Conservation (phyloP, 2,113 vertebrate species). For the Malurus cyaneus region DNA sequence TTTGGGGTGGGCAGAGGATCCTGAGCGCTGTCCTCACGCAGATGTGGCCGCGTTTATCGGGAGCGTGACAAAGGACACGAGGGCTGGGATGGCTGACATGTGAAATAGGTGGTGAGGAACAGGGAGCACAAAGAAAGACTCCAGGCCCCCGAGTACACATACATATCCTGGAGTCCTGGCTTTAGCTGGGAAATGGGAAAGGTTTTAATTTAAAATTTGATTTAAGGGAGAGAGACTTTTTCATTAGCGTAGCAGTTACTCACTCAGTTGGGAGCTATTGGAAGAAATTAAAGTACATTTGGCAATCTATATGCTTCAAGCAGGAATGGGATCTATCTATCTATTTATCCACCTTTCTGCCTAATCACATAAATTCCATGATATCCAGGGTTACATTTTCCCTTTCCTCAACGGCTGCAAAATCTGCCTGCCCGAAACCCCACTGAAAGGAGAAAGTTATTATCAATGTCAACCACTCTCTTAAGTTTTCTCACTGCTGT, state of each 20-base stretch:
- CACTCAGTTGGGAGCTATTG: slow-evolving; percentile 71
- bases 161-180: slow-evolving; percentile 40
- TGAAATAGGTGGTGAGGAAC: slow-evolving; percentile 20
- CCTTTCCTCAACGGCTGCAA: background rate
- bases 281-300: slow-evolving; percentile 75
- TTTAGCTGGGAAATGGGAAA: slow-evolving; percentile 69
- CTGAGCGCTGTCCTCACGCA: background rate
- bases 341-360: slow-evolving; percentile 67
- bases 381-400: slow-evolving; percentile 8
- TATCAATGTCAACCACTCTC: background rate
- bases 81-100: background rate
- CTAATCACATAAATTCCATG: slow-evolving; percentile 54
- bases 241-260: slow-evolving; percentile 68
- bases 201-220: slow-evolving; percentile 75
- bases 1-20: background rate
- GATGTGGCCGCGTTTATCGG: rapidly evolving
- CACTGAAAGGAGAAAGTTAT: background rate
- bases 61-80: rapidly evolving
- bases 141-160: background rate
- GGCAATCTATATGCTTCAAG: slow-evolving; percentile 70
- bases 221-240: slow-evolving; percentile 67
- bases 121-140: slow-evolving; percentile 19
- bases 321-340: slow-evolving; percentile 58
- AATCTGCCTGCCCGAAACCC: slow-evolving; percentile 10
- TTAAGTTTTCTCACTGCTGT: background rate